Evolutionary conservation across 2,888 invertebrate species (phyloP).

Genomic region (Aquatica leii): DNA sequence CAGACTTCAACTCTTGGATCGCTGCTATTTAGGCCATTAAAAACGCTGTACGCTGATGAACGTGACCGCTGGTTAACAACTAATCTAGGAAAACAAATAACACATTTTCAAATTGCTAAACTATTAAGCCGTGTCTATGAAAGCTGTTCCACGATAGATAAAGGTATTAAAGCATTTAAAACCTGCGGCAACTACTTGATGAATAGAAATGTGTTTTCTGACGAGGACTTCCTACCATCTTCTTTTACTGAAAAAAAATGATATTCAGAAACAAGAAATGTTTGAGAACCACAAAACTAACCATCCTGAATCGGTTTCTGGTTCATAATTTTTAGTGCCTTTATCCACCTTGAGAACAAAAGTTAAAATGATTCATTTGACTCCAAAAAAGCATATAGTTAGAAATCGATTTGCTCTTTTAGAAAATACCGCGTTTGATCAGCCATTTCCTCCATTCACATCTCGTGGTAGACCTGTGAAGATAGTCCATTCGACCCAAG

Average conservation of each 20-base stretch:
- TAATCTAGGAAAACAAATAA: slow-evolving; percentile 1
- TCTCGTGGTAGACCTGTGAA: background rate
- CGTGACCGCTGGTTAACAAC: slow-evolving; percentile 20
- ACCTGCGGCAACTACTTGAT: background rate
- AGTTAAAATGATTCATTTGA: background rate
- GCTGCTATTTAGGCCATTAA: slow-evolving; percentile 18
- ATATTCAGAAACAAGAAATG: too few species aligned
- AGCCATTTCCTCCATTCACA: background rate
- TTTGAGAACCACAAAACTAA: background rate
- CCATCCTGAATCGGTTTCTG: background rate
- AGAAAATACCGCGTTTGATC: background rate
- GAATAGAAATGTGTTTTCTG: background rate
- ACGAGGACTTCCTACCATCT: background rate
- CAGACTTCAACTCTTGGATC: slow-evolving; percentile 23
- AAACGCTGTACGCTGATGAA: slow-evolving; percentile 11
- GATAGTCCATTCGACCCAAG: too few species aligned
- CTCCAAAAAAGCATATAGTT: background rate
- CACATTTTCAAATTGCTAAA: background rate
- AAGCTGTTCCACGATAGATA: background rate
- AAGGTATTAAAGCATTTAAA: slow-evolving; percentile 3
- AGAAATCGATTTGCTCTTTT: background rate
- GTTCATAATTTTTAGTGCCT: background rate
- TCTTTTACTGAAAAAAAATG: too few species aligned
- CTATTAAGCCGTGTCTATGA: slow-evolving; percentile 5
- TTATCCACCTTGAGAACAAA: background rate